Percentiles rank a stretch among this genome's conserved stretches.
Conservation (phyloP, 2,113 vertebrate genomes). For the Cheilinus undulatus region DNA sequence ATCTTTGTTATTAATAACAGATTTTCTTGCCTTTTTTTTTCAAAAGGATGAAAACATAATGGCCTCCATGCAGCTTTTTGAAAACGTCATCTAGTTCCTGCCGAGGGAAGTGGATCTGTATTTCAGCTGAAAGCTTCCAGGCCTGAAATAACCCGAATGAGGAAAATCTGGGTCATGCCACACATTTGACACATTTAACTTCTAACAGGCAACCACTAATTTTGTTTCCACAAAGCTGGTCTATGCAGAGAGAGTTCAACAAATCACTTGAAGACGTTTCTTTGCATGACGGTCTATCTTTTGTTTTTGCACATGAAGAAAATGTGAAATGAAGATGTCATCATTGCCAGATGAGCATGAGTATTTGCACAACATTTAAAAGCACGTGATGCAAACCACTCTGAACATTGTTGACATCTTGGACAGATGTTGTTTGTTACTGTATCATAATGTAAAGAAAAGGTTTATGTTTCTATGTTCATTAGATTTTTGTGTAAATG, state of each 20-base stretch:
- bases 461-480: slow-evolving; percentile 13
- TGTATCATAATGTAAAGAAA: slow-evolving; percentile 45
- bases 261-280: slow-evolving; percentile 22
- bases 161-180: slow-evolving; percentile 22
- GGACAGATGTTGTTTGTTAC: slow-evolving; percentile 11
- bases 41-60: slow-evolving; percentile 95
- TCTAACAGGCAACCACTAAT: slow-evolving; percentile 1
- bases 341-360: slow-evolving; percentile 38
- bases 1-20: neutral
- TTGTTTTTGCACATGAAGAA: slow-evolving; percentile 33
- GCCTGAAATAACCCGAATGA: slow-evolving; percentile 12
- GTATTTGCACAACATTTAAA: slow-evolving; percentile 32
- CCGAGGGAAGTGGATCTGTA: neutral
- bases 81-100: slow-evolving; percentile 89
- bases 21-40: neutral
- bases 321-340: neutral
- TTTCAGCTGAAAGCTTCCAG: slow-evolving; percentile 30
- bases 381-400: slow-evolving; percentile 55
- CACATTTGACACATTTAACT: slow-evolving; percentile 19
- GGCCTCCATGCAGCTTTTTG: slow-evolving; percentile 97
- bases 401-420: slow-evolving; percentile 19
- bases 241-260: slow-evolving; percentile 26
- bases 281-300: slow-evolving; percentile 56
- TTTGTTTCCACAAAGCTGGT: slow-evolving; percentile 13
- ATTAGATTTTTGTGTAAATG: slow-evolving; percentile 3